A percentile compares a stretch with the other conserved stretches of the same genome.
Evolutionary conservation across 2,888 invertebrate species (phyloP).

Genomic region (Ochropleura plecta): DNA sequence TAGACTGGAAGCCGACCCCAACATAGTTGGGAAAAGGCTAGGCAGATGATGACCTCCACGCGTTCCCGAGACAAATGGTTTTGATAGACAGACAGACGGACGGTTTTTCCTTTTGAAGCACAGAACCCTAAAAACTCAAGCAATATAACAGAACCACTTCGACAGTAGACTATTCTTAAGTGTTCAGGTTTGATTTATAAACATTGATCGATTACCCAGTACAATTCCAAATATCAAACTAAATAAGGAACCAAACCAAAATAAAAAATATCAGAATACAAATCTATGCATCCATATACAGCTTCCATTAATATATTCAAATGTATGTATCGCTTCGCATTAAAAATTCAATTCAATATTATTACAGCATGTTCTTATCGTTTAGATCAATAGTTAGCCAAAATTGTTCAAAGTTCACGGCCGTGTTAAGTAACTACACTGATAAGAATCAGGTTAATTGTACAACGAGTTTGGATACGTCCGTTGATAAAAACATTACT

Average conservation of each 20-base stretch:
- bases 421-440: conserved; percentile 39
- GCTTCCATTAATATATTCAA: conserved; percentile 57
- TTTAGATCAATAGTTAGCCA: conserved; percentile 56
- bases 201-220: not conserved
- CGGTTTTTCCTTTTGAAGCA: too few species aligned
- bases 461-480: conserved; percentile 39
- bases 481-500: conserved; percentile 22
- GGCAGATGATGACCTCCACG: too few species aligned
- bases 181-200: not conserved
- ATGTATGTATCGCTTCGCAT: conserved; percentile 57
- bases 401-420: conserved; percentile 60
- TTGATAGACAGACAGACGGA: too few species aligned
- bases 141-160: not conserved
- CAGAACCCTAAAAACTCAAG: not conserved
- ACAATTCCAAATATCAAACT: conserved; percentile 13
- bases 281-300: conserved; percentile 45
- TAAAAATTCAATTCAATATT: conserved; percentile 59
- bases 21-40: too few species aligned
- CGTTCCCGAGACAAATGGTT: too few species aligned
- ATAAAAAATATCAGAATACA: conserved; percentile 29
- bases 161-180: not conserved
- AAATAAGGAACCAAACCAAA: conserved; percentile 24
- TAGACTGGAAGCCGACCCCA: too few species aligned
- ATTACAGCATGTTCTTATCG: conserved; percentile 55
- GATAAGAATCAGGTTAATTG: conserved; percentile 57